Evolutionary conservation across 2,888 invertebrate genomes (phyloP).

Genomic region (Sminthurides aquaticus): DNA sequence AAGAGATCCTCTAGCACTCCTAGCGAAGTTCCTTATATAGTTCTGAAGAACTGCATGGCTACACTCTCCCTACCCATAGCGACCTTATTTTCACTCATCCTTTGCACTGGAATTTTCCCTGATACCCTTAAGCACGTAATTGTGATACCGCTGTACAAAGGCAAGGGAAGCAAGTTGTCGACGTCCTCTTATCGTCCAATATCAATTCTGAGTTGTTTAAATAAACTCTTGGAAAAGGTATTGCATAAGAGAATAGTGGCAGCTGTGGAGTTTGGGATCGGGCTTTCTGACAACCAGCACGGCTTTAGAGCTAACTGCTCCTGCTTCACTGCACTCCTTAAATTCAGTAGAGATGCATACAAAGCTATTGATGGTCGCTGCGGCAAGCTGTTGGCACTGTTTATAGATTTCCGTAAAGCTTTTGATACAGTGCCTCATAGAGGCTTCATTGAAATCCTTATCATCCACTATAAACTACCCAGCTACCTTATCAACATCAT

Average conservation of each 20-base stretch:
- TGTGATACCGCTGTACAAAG: too few species aligned
- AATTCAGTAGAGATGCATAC: constrained; percentile 29
- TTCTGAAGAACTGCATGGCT: too few species aligned
- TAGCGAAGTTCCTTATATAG: too few species aligned
- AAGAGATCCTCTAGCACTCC: too few species aligned
- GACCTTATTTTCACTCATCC: too few species aligned
- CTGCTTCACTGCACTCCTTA: constrained; percentile 28
- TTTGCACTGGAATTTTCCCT: too few species aligned
- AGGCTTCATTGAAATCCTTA: constrained; percentile 30
- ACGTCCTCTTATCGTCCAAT: constrained; percentile 34
- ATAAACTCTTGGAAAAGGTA: constrained; percentile 41
- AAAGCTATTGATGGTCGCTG: constrained; percentile 21
- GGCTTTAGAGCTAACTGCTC: constrained; percentile 37
- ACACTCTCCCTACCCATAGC: too few species aligned
- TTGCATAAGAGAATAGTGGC: constrained; percentile 19
- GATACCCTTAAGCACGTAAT: too few species aligned
- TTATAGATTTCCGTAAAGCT: constrained; percentile 39
- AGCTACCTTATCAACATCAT: constrained; percentile 12
- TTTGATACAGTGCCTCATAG: constrained; percentile 39
- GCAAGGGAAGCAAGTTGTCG: too few species aligned
- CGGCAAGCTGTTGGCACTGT: constrained; percentile 21
- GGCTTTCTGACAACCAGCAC: constrained; percentile 31
- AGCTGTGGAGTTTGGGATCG: too few species aligned
- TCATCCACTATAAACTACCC: constrained; percentile 15
- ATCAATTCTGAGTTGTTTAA: constrained; percentile 23